Evolutionary conservation across 2,888 invertebrate genomes (phyloP), one percentile per base, ranked within the genome.

Genomic region (Leptinotarsa peninsularis): DNA sequence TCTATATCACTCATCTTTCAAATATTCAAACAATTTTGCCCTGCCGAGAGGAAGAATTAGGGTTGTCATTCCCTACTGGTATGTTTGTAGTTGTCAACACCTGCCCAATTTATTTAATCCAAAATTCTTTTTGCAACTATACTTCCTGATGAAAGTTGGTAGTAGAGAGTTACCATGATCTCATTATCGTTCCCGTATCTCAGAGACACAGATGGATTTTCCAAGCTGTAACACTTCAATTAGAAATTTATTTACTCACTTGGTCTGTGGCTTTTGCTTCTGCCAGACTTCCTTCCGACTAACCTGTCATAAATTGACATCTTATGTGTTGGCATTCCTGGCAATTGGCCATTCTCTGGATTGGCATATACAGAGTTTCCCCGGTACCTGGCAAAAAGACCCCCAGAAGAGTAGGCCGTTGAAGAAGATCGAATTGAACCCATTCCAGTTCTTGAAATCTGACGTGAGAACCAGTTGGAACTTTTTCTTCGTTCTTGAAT

Each of bases 341-440:
- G 93, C 80, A 87, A 77, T 78, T 87, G 87, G 4, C 88, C 88
- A 60, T 85, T 86, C 82, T 91, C 91, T 0, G 90, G 90, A 80
- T 90, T 90, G 23, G 90, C 90, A 78, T 92, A 92, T 1, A 94
- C 93, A 10, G 95, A 95, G 86, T 95, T 95, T 82, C 94, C 93
- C 0, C 95, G 91, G 82, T 94, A 93, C 72, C 95, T 90, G 15
- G 93, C 92, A 84, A 96, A 95, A 68, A 95, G 90, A 15, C 93
- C 93, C 13, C 93, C 93, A 1, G 95, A 95, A 7, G 95, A 95
- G 85, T 96, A 96, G 0, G 95, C 94, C 0, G 96, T 96, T 0
- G 95, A 95, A 1, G 95, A 94, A 54, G 96, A 96, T 43, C 96
- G 91, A 52, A 94, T 93, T 0, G 96, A 96, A 2, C 96, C 96